Evolutionary conservation across 2,797 vertebrate genomes (phyloP), one percentile per base, ranked within the genome.

Genomic region (Sebastes umbrosus): DNA sequence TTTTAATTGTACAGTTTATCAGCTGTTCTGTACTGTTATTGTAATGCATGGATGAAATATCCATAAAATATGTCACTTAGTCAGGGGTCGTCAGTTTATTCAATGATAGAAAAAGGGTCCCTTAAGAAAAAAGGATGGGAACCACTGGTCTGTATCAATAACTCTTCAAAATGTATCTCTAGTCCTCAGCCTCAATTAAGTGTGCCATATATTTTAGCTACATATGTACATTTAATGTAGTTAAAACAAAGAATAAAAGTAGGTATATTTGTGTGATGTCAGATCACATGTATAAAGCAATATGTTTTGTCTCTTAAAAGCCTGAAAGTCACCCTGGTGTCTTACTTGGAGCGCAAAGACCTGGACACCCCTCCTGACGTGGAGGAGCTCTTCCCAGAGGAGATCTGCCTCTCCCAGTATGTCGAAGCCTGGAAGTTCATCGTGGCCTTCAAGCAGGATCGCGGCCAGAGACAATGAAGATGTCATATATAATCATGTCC

Each of bases 371-470:
- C 93, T 10, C 32, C 54, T 0, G 97, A 98, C 4, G 75, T 98
- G 85, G 90, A 96, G 1, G 89, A 92, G 14, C 9, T 83, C 16
- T 97, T 99, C 91, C 98, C 98, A 0, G 88, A 90, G 0, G 79
- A 95, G 55, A 97, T 99, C 72, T 73, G 27, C 4, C 90, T 99
- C 65, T 93, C 94, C 10, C 96, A 94, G 0, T 96, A 93, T 0
- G 70, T 96, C 0, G 95, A 96, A 5, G 94, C 96, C 0, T 99
- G 98, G 98, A 97, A 95, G 90, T 92, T 94, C 2, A 96, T 96
- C 0, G 94, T 96, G 3, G 1, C 29, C 34, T 95, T 97, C 88
- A 97, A 95, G 68, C 89, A 91, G 52, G 95, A 96, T 52, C 93
- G 90, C 0, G 89, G 86, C 27, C 90, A 79, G 22, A 86, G 85